Percentiles rank a stretch among this genome's conserved stretches.
Conservation (phyloP, 1,140 invertebrate genomes). For the Scylla paramamosain region DNA sequence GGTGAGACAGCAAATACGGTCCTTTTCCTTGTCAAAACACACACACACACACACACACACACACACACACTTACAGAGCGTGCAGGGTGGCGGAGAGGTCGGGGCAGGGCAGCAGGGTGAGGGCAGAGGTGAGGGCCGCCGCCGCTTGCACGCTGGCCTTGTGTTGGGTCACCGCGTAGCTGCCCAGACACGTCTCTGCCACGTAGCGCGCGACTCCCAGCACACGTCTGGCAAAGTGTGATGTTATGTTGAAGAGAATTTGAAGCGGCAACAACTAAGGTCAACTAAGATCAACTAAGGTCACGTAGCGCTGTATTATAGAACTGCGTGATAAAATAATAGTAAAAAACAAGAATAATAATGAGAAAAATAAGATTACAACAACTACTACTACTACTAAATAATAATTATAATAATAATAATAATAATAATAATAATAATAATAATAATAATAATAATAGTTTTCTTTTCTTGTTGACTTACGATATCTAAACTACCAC, state of each 20-base stretch:
- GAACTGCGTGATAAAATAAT: no score
- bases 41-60: constrained; percentile 1
- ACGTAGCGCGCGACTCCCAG: constrained; percentile 60
- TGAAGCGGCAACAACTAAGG: background rate
- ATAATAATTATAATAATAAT: background rate
- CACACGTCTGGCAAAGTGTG: constrained; percentile 49
- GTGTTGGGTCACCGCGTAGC: constrained; percentile 71
- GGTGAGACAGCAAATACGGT: no score
- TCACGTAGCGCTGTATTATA: no score
- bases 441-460: background rate
- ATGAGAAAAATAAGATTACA: no score
- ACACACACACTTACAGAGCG: constrained; percentile 46
- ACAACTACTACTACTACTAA: background rate
- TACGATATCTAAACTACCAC: no score
- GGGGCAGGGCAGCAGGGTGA: constrained; percentile 37
- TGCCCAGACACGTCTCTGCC: constrained; percentile 65
- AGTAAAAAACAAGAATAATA: no score
- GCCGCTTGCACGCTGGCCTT: constrained; percentile 71
- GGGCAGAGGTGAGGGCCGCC: constrained; percentile 46
- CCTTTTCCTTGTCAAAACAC: background rate
- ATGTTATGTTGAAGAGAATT: background rate
- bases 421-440: background rate
- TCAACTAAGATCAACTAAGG: background rate
- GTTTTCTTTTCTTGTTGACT: no score
- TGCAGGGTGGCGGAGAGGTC: constrained; percentile 1